These are phyloP conservation scores for Microhierax caerulescens DNA, from an alignment of 2,797 vertebrate species.

Conservation along the genomic window DNA sequence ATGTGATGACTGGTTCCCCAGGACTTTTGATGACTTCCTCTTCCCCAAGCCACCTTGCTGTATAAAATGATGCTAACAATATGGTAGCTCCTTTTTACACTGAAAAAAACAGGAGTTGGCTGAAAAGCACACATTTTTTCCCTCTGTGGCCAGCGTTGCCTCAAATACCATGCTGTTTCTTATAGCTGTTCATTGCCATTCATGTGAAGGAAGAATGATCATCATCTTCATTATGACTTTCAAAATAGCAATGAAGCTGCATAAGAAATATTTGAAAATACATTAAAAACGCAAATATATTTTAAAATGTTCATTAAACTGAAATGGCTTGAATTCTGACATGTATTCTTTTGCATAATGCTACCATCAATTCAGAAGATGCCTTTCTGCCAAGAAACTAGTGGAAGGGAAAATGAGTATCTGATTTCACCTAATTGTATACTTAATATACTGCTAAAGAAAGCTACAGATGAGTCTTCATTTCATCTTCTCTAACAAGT, in stretches of 20 bases:
- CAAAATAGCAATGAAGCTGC: neutral
- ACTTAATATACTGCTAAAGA: neutral
- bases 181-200: neutral
- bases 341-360: neutral
- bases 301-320: neutral
- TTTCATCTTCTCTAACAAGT: neutral
- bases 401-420: neutral
- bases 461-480: neutral
- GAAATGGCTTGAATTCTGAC: neutral
- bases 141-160: neutral
- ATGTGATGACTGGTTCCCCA: rapidly evolving
- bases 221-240: neutral
- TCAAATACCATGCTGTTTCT: neutral
- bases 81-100: neutral
- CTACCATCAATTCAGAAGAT: neutral
- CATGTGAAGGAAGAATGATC: neutral
- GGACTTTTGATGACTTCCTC: neutral
- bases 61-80: neutral
- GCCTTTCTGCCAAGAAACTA: neutral
- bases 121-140: neutral
- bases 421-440: neutral
- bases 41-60: neutral
- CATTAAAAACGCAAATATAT: neutral
- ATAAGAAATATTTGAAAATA: neutral
- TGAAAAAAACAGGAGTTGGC: neutral